A percentile compares a stretch with the other conserved stretches of the same genome.
phyloP scores from a whole-genome alignment of 2,888 invertebrate species.

The Coremacera marginata region DNA sequence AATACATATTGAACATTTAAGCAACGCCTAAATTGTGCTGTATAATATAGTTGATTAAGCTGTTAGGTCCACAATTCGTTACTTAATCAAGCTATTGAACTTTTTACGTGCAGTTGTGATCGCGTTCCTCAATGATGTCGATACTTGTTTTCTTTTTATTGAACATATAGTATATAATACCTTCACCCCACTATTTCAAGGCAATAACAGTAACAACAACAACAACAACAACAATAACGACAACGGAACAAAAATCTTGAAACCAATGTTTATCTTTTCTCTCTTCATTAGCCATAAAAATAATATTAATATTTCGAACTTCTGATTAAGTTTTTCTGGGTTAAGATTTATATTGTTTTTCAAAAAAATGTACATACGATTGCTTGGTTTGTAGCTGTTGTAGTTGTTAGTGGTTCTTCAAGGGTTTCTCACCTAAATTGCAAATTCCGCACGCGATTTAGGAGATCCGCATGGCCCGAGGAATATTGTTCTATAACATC shows the following conservation, averaged over 20 bases:
- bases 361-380: neutral
- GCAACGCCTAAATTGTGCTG: too few relatives aligned
- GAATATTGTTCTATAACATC: slow-evolving; percentile 95
- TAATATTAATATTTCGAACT: too few relatives aligned
- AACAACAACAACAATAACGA: too few relatives aligned
- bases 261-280: too few relatives aligned
- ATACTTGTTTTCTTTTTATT: too few relatives aligned
- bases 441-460: slow-evolving; percentile 87
- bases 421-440: slow-evolving; percentile 79
- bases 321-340: too few relatives aligned
- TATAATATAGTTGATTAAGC: neutral
- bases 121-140: too few relatives aligned
- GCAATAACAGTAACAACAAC: too few relatives aligned
- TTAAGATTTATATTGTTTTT: neutral
- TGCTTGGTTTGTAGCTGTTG: neutral
- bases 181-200: too few relatives aligned
- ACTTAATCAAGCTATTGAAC: neutral
- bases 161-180: too few relatives aligned
- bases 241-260: too few relatives aligned
- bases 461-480: slow-evolving; percentile 88
- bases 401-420: slow-evolving; percentile 2
- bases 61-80: neutral
- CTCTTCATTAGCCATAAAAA: too few relatives aligned
- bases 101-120: neutral
- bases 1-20: neutral